Evolutionary conservation across 2,113 vertebrate species (phyloP).

Genomic region (Hippocampus zosterae): DNA sequence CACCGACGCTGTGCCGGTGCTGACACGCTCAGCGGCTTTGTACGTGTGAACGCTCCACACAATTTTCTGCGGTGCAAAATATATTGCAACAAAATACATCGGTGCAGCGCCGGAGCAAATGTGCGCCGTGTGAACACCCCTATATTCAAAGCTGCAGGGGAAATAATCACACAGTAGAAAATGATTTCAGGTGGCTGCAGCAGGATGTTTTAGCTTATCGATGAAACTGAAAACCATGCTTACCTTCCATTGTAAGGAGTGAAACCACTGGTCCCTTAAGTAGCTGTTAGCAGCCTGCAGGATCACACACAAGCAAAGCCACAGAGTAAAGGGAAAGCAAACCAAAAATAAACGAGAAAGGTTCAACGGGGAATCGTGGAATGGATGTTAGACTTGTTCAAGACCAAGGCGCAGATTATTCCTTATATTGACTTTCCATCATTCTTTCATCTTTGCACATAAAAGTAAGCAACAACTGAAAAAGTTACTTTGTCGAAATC

Average conservation of each 20-base stretch:
- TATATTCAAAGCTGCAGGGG: not conserved
- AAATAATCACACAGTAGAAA: not conserved
- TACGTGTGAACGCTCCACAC: too few species aligned
- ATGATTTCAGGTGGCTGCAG: not conserved
- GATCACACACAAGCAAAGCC: slow-evolving; percentile 18
- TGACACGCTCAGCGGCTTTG: too few species aligned
- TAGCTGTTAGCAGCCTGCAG: slow-evolving; percentile 96
- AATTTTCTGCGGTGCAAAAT: too few species aligned
- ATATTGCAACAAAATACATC: too few species aligned
- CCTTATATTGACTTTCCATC: not conserved
- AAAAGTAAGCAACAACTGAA: too few species aligned
- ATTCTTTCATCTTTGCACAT: not conserved
- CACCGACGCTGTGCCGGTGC: too few species aligned
- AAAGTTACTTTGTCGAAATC: not conserved
- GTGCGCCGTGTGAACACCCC: too few species aligned
- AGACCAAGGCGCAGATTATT: not conserved
- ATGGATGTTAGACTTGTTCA: not conserved
- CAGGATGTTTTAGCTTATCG: not conserved
- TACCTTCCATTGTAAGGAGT: slow-evolving; percentile 99
- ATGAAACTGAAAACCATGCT: slow-evolving; percentile 4
- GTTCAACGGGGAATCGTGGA: not conserved
- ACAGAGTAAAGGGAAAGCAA: not conserved
- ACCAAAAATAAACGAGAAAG: not conserved
- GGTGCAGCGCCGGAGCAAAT: too few species aligned
- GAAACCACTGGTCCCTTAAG: slow-evolving; percentile 99